Evolutionary conservation across 2,888 invertebrate species (phyloP), one percentile per base, ranked within the genome.

Genomic region (Drosophila kanekoi): DNA sequence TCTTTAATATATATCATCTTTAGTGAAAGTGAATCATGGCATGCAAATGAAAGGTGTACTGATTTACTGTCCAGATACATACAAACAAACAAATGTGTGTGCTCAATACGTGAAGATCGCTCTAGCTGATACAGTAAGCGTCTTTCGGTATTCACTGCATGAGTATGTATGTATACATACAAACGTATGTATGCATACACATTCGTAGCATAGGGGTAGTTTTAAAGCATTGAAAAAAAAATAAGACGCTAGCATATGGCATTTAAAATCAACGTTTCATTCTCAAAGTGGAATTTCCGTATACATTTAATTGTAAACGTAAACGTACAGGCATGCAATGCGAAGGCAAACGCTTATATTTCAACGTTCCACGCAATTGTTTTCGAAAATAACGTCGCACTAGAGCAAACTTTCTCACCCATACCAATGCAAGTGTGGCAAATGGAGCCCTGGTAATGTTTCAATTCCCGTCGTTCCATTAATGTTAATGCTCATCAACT

Each of bases 341-440:
- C 43, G 54, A 57, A 56, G 32, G 58, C 48, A 57, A 33, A 28
- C 41, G 44, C 54, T 41, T 37, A 54, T 52, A 76, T 79, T 79
- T 85, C 86, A 74, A 74, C 60, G 77, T 49, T 77, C 62, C 57
- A 61, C 76, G 79, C 79, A 76, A 75, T 75, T 75, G 61, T 72
- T 65, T 81, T 81, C 80, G 80, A 81, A 77, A 81, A 81, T 81
- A 86, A 86, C 83, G 81, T 72, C 75, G 73, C 77, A 77, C 53
- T 63, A 77, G 54, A 63, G 47, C 65, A 20, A 67, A 67, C 60
- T 52, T 58, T 73, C 64, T 59, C 64, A 79, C 62, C 48, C 53
- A 71, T 61, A 63, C 71, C 53, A 66, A 51, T 47, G 40, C 54
- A 75, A 52, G 20, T 20, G 20, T 56, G 23, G 56, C 32, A 47